phyloP scores from a whole-genome alignment of 2,797 vertebrate species.

The Pseudochaenichthys georgianus region DNA sequence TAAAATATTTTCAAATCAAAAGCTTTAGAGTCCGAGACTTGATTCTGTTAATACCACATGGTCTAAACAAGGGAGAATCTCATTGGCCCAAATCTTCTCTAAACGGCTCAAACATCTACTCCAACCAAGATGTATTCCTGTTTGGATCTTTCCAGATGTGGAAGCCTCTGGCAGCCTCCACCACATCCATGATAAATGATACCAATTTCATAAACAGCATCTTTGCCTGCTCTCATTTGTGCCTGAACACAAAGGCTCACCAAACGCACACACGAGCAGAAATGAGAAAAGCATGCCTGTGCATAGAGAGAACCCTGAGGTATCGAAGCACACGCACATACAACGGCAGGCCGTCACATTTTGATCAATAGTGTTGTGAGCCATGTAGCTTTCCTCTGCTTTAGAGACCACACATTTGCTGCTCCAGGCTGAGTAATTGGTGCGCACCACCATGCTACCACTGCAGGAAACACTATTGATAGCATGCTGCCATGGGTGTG shows the following conservation, averaged over 20 bases:
- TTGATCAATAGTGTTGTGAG: slow-evolving; percentile 72
- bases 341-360: slow-evolving; percentile 42
- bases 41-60: not conserved
- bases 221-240: slow-evolving; percentile 39
- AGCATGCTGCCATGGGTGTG: slow-evolving; percentile 49
- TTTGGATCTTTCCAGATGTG: slow-evolving; percentile 49
- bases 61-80: not conserved
- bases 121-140: slow-evolving; percentile 9
- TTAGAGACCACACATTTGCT: slow-evolving; percentile 53
- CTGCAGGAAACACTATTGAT: slow-evolving; percentile 71
- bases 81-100: not conserved
- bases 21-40: not conserved
- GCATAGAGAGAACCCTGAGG: slow-evolving; percentile 13
- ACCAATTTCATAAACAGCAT: slow-evolving; percentile 67
- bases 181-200: slow-evolving; percentile 63
- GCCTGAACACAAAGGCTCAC: slow-evolving; percentile 19
- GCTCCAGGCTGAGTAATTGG: slow-evolving; percentile 73
- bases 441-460: slow-evolving; percentile 51
- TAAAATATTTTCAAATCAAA: not conserved
- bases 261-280: slow-evolving; percentile 6
- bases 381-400: slow-evolving; percentile 52
- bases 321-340: not conserved
- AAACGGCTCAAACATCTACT: slow-evolving; percentile 1
- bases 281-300: slow-evolving; percentile 30
- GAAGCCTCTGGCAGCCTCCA: slow-evolving; percentile 25